Evolutionary conservation across 2,888 invertebrate genomes (phyloP).

Genomic region (Siphonodentalium dalli): DNA sequence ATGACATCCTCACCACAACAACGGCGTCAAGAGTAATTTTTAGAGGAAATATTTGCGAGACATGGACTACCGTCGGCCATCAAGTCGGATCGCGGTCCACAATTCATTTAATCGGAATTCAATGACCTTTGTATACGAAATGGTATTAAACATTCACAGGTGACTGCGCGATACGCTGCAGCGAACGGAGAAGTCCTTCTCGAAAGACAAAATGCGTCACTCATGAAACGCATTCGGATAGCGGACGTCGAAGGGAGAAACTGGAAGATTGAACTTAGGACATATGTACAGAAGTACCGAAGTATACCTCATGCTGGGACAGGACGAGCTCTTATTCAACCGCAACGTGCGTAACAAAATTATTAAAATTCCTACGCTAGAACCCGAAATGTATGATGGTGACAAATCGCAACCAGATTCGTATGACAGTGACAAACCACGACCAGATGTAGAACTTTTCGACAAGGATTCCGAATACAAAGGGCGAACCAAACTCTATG

Average conservation of each 20-base stretch:
- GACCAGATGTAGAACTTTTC: no score
- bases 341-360: no score
- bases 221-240: slow-evolving; percentile 16
- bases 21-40: no score
- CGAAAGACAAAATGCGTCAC: slow-evolving; percentile 13
- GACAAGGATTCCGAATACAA: no score
- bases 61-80: background rate
- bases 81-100: background rate
- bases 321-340: no score
- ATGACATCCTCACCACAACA: background rate
- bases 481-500: no score
- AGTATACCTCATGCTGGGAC: slow-evolving; percentile 5
- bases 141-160: slow-evolving; percentile 7
- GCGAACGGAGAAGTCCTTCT: no score
- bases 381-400: no score
- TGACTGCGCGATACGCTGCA: slow-evolving; percentile 4
- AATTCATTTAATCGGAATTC: slow-evolving; percentile 12
- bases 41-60: no score
- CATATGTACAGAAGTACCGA: slow-evolving; percentile 15
- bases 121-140: slow-evolving; percentile 2
- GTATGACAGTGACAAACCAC: no score
- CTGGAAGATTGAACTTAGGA: slow-evolving; percentile 8
- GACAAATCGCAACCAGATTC: no score
- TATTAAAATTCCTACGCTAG: no score
- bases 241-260: slow-evolving; percentile 12